Base-by-base conservation (phyloP, 2,888 invertebrate species). In the Miltochrista miniata region DNA sequence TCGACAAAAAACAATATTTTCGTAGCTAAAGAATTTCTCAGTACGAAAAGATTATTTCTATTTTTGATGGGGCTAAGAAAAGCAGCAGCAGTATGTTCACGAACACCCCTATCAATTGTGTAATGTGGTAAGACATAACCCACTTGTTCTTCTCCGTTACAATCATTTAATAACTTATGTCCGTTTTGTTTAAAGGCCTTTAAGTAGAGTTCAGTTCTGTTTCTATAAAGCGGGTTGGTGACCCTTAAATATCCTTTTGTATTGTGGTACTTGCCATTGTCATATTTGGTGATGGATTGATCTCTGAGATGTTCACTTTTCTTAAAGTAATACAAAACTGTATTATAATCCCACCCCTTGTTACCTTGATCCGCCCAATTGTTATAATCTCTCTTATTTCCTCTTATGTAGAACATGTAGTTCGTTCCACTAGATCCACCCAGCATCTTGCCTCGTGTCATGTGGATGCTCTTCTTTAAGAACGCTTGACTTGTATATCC, bases 401-500 rank as follows among this genome's bases (percentile, higher is more conserved):
- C 96, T 61, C 93, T 85, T 0, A 94, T 82, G 65, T 95, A 94
- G 8, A 93, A 72, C 94, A 95, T 94, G 42, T 92, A 93, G 74
- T 96, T 95, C 1, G 94, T 85, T 0, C 90, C 85, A 46, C 94
- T 94, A 7, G 93, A 92, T 0, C 96, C 96, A 0, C 96, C 96
- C 12, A 94, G 79, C 41, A 93, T 92, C 71, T 95, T 94, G 0
- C 94, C 94, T 39, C 95, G 90, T 0, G 94, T 94, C 92, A 72
- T 53, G 37, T 62, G 69, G 18, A 81, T 54, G n/a, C 50, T 76
- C 40, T 69, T 70, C 1, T 51, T 59, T 46, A 59, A 70, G 8
- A 56, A 70, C 7, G 66, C 75, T 62, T 82, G 79, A 38, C 79
- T 76, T 0, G 80, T 68, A 49, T 70, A 76, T 0, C 70, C 70